Evolutionary conservation across 2,888 invertebrate genomes (phyloP), one percentile per base, ranked within the genome.

Genomic region (Monopis laevigella): DNA sequence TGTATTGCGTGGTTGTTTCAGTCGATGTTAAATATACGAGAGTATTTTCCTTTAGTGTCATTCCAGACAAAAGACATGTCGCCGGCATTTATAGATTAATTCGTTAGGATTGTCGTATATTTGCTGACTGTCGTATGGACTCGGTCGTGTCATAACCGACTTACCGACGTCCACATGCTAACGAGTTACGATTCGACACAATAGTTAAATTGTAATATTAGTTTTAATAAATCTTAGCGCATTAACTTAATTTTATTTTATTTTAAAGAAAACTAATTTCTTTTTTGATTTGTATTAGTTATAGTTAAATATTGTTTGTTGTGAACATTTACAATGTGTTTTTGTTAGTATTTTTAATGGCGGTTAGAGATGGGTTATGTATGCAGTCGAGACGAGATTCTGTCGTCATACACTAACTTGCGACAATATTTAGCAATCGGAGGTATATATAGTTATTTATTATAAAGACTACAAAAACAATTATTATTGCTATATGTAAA

Each of bases 51-150:
- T 53, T 54, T 62, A 68, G 73, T 73, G 72, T 80, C 78, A 80
- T 80, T 80, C 78, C 78, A 78, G 72, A 72, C 70, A 77, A 80
- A 78, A 80, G 78, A 78, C 77, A 77, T 65, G 59, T 71, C 74
- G 77, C 75, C 78, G 65, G 78, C 78, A 80, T 80, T 80, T 80
- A 80, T 80, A 75, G 73, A 59, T 62, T 71, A 71, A 34, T 34
- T 66, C 65, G 14, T 70, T 66, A 29, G 29, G 12, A 29, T 29
- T 14, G 11, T 27, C 29, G 2, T 29, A 14, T 7, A 12, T 29
- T 14, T 29, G 29, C 14, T 29, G n/a, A 29, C 14, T 3, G 28
- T 4, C 12, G 10, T 28, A 28, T 11, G n/a, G n/a, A n/a, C n/a
- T n/a, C n/a, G n/a, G n/a, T n/a, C n/a, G n/a, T n/a, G n/a, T n/a